Evolutionary conservation across 1,140 invertebrate species (phyloP), one percentile per base, ranked within the genome.

Genomic region (Brachionus plicatilis): DNA sequence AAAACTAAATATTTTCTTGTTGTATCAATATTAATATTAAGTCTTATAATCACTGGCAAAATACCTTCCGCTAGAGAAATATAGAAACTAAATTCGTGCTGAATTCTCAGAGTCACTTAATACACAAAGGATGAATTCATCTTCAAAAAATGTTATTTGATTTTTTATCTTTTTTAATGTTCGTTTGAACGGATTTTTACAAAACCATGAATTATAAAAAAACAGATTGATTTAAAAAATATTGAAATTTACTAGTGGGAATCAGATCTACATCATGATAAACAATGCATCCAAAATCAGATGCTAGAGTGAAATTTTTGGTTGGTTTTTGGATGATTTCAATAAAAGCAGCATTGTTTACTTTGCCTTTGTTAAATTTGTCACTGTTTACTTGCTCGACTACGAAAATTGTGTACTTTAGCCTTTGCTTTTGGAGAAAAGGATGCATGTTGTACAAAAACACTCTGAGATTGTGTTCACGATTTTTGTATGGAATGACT

Each of bases 191-290:
- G n/a, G n/a, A n/a, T n/a, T n/a, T n/a, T n/a, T n/a, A n/a, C n/a
- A n/a, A n/a, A n/a, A n/a, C n/a, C n/a, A n/a, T n/a, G n/a, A n/a
- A n/a, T n/a, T n/a, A n/a, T n/a, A n/a, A n/a, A n/a, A n/a, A n/a
- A n/a, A n/a, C n/a, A n/a, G n/a, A n/a, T n/a, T n/a, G n/a, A n/a
- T n/a, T n/a, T n/a, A n/a, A n/a, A 33, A 33, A 4, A 33, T 33
- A 2, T 33, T 33, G 29, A 33, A 7, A 14, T 53, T 82, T 90
- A 94, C 94, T 94, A 85, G 96, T 91, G n/a, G 96, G 96, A 80
- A 98, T 91, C 12, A 97, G 89, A 90, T 98, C 95, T 68, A 98
- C 94, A 88, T 98, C 96, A 89, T 97, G 95, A 86, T 98, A 93
- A 79, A 98, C 93, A 76, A 96, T 92, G 87, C 96, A 98, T 41